Evolutionary conservation across 2,888 invertebrate species (phyloP), one percentile per base, ranked within the genome.

Genomic region (Eilema sororculum): DNA sequence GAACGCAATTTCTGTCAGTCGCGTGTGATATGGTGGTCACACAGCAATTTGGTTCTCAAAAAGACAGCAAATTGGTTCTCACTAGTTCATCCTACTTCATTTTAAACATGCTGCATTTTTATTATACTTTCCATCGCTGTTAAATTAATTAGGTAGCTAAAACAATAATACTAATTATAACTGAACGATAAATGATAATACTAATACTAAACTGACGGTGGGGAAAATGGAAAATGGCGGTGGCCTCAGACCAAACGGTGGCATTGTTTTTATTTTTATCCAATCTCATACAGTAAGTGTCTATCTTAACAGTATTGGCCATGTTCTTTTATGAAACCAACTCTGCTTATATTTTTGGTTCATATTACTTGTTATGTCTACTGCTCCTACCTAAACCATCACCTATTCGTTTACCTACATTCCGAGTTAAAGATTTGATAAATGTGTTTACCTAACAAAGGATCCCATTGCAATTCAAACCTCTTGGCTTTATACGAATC

Each of bases 1-100:
- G 84, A 84, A 78, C 81, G 82, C 77, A 85, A 83, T 84, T 87
- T 89, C 87, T 89, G 89, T 89, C 78, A 85, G 88, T 88, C 87
- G 87, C 85, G 78, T 76, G 78, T 79, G 75, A 76, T 78, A 76
- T 77, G 82, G 76, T 77, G 78, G 74, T 24, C 57, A 73, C 71
- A 69, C 59, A 61, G 71, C 72, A 76, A 71, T 76, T 72, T 79
- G 20, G 73, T 71, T 37, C 73, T 73, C 74, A 73, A n/a, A n/a
- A n/a, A n/a, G n/a, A 69, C 59, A 61, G 71, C 72, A 76, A 71
- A 76, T 72, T 79, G 20, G 73, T 71, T 37, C 73, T 73, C 74
- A 73, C 65, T 64, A 75, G 73, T 73, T 78, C 72, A 41, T 41
- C 16, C 13, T 41, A 41, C 41, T 3, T 16, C 13, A 4, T 3